Conservation (phyloP, 1,140 invertebrate genomes). For the Scaptodrosophila lebanonensis region DNA sequence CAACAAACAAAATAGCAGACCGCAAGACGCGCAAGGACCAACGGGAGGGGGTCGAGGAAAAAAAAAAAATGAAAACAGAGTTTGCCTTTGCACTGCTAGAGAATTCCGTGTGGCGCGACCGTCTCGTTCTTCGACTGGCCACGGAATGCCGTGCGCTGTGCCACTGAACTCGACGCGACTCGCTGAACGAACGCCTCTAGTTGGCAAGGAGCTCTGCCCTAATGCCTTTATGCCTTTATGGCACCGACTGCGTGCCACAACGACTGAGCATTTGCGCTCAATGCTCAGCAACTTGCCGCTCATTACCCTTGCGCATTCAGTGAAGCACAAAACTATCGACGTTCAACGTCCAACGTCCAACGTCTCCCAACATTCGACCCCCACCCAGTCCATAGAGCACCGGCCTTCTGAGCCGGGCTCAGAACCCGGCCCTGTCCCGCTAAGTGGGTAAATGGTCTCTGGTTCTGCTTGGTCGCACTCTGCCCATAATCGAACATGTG, state of each 20-base stretch:
- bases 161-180: too few relatives aligned
- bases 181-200: too few relatives aligned
- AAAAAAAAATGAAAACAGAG: background rate
- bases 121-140: conserved; percentile 59
- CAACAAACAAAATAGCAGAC: conserved; percentile 30
- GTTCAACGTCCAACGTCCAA: background rate
- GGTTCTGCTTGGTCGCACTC: conserved; percentile 67
- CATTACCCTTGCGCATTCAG: conserved; percentile 50
- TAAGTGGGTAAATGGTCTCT: conserved; percentile 3
- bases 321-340: conserved; percentile 43
- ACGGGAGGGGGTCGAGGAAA: background rate
- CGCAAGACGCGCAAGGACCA: background rate
- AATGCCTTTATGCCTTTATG: too few relatives aligned
- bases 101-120: conserved; percentile 42
- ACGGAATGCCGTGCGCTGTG: conserved; percentile 51
- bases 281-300: conserved; percentile 19
- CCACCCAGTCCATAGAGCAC: conserved; percentile 1
- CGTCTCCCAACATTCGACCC: too few relatives aligned
- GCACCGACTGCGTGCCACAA: too few relatives aligned
- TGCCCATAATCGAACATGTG: conserved; percentile 70
- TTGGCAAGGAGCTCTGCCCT: too few relatives aligned
- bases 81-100: background rate
- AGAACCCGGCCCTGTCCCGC: too few relatives aligned
- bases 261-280: conserved; percentile 21
- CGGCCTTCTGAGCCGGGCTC: too few relatives aligned